Evolutionary conservation across 1,140 invertebrate genomes (phyloP).

Genomic region (Aethina tumida): DNA sequence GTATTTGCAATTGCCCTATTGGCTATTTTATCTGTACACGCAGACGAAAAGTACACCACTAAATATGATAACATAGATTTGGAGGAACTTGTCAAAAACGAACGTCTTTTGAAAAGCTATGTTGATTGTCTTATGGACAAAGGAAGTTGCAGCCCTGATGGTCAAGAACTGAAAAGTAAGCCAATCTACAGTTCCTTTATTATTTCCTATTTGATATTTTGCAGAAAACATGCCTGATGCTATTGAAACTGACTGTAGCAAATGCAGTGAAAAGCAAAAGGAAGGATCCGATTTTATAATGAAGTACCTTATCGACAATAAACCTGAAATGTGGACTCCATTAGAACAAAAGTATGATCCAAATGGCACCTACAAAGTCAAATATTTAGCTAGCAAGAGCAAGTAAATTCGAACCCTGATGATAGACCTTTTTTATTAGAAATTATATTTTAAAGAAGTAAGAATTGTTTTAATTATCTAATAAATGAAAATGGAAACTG

Average conservation of each 20-base stretch:
- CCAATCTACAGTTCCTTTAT: too few relatives aligned
- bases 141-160: constrained; percentile 61
- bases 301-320: constrained; percentile 43
- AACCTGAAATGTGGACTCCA: constrained; percentile 43
- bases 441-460: too few relatives aligned
- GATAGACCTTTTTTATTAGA: too few relatives aligned
- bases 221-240: constrained; percentile 60
- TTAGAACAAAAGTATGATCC: constrained; percentile 50
- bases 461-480: too few relatives aligned
- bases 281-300: constrained; percentile 53
- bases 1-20: too few relatives aligned
- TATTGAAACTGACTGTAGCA: constrained; percentile 51
- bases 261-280: constrained; percentile 57
- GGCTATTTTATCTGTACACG: too few relatives aligned
- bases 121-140: constrained; percentile 55
- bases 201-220: too few relatives aligned
- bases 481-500: too few relatives aligned
- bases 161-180: constrained; percentile 57
- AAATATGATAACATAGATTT: constrained; percentile 65
- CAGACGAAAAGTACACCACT: constrained; percentile 59
- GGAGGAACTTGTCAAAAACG: constrained; percentile 54
- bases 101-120: constrained; percentile 54
- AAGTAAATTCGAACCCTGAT: too few relatives aligned
- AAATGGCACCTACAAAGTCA: constrained; percentile 40
- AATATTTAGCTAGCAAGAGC: constrained; percentile 32